These are phyloP conservation scores for Fratercula arctica DNA, from an alignment of 2,797 vertebrate species.

Conservation along the genomic window DNA sequence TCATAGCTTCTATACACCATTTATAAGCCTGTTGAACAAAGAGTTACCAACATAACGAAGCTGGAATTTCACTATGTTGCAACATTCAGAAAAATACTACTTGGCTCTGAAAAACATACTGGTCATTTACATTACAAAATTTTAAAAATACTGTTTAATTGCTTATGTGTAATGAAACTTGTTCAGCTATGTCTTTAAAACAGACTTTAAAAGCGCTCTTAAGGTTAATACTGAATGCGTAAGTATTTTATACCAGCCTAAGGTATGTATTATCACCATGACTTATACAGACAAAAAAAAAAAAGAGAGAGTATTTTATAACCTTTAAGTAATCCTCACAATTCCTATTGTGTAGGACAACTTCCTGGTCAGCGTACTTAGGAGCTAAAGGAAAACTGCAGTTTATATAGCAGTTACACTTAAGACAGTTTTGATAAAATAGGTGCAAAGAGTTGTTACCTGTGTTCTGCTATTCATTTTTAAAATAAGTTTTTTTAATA, in stretches of 20 bases:
- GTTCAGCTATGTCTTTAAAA: background rate
- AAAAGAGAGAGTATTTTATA: background rate
- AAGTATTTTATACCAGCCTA: background rate
- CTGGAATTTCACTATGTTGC: background rate
- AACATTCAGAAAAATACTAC: background rate
- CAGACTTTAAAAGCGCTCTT: background rate
- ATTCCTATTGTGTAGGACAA: background rate
- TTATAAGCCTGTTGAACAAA: conserved; percentile 88
- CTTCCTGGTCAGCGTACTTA: background rate
- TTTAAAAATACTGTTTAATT: background rate
- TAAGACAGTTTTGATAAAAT: background rate
- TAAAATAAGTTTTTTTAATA: background rate
- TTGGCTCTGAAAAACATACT: background rate
- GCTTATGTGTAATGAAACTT: background rate
- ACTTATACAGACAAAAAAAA: background rate
- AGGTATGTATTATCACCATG: background rate
- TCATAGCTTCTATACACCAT: conserved; percentile 99
- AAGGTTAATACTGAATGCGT: rapidly evolving
- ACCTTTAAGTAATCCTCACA: background rate
- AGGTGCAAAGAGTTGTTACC: background rate
- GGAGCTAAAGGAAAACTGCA: background rate
- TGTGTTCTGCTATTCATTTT: background rate
- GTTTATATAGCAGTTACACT: background rate
- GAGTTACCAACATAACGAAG: background rate
- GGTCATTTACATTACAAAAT: background rate